phyloP scores from a whole-genome alignment of 2,797 vertebrate genomes.

The Loris lydekkerianus region DNA sequence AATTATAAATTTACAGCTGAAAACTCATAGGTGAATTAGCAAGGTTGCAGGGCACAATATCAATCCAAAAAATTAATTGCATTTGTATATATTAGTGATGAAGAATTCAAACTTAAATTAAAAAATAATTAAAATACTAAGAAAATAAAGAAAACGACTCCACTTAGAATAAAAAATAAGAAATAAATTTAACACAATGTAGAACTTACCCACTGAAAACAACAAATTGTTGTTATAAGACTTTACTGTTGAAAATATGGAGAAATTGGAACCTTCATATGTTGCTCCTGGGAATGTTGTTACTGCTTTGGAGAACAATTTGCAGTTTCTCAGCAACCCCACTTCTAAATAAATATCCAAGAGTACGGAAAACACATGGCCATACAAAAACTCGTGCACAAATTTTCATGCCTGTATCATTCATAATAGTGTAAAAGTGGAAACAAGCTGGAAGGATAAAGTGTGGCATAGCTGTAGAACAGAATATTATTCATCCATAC shows the following conservation, averaged over 20 bases:
- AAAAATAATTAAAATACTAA: not conserved
- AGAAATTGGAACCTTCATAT: not conserved
- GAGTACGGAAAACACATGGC: not conserved
- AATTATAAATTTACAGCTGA: not conserved
- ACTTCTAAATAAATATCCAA: not conserved
- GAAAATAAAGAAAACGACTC: not conserved
- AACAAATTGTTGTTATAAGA: not conserved
- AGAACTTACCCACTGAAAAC: not conserved
- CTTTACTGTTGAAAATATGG: not conserved
- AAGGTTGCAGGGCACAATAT: too few relatives aligned
- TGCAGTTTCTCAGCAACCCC: not conserved
- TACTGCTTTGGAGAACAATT: not conserved
- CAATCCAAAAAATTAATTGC: not conserved
- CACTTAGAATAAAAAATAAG: not conserved
- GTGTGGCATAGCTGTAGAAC: too few relatives aligned
- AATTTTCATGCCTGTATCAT: not conserved
- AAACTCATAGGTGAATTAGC: not conserved
- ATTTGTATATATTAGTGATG: not conserved
- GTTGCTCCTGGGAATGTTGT: not conserved
- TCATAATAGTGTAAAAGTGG: not conserved
- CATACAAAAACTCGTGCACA: not conserved
- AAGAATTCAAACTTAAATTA: not conserved
- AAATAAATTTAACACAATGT: not conserved
- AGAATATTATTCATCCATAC: not conserved
- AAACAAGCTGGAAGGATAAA: not conserved